These are phyloP conservation scores for Zosterops borbonicus DNA, from an alignment of 2,113 vertebrate genomes.

Conservation along the genomic window DNA sequence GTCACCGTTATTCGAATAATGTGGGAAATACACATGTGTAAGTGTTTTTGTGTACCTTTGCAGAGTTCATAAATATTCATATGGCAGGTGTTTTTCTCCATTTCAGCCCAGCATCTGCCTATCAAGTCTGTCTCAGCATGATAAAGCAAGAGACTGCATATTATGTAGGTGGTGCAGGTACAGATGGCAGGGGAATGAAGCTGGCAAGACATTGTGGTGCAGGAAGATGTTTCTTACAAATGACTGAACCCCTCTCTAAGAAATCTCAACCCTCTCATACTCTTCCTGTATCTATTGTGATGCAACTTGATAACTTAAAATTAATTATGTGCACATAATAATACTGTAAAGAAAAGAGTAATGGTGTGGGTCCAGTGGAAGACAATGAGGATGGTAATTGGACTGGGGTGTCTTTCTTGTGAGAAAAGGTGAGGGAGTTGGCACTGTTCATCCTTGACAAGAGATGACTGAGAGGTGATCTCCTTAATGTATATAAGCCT, in stretches of 20 bases:
- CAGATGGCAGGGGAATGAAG: background rate
- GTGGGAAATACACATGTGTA: background rate
- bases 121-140: background rate
- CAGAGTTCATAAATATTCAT: background rate
- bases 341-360: background rate
- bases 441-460: background rate
- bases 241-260: background rate
- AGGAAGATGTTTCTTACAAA: background rate
- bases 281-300: background rate
- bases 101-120: background rate
- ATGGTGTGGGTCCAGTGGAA: accelerated
- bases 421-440: background rate
- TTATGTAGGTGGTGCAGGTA: background rate
- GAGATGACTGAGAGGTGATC: background rate
- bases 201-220: background rate
- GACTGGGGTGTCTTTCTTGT: background rate
- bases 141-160: background rate
- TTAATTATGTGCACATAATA: background rate
- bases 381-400: background rate
- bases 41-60: background rate
- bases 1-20: background rate
- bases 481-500: background rate
- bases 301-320: background rate
- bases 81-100: background rate
- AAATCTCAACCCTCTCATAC: background rate